Evolutionary conservation across 2,888 invertebrate species (phyloP).

Genomic region (Aleiodes leptofemur): DNA sequence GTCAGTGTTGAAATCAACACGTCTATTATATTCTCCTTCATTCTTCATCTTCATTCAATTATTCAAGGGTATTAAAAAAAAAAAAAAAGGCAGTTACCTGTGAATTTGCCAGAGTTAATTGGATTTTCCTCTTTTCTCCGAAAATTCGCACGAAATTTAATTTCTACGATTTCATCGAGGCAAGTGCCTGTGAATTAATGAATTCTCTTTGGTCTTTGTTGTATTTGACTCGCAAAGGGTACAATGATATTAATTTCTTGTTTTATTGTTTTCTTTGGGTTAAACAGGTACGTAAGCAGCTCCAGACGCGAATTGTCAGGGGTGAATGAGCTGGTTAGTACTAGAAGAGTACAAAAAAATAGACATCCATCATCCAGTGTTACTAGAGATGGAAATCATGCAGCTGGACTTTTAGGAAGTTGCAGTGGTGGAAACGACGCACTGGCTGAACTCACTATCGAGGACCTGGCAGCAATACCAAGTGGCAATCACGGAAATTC

Average conservation of each 20-base stretch:
- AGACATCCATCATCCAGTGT: slow-evolving; percentile 62
- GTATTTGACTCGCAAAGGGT: background rate
- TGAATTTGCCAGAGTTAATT: background rate
- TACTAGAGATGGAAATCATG: slow-evolving; percentile 65
- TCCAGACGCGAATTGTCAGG: slow-evolving; percentile 69
- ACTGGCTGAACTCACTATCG: slow-evolving; percentile 72
- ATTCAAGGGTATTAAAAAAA: too few relatives aligned
- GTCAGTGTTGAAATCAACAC: slow-evolving; percentile 24
- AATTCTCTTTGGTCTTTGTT: background rate
- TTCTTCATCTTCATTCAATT: slow-evolving; percentile 9
- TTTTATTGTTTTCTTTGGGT: slow-evolving; percentile 28
- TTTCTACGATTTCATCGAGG: slow-evolving; percentile 25
- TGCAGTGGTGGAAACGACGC: slow-evolving; percentile 73
- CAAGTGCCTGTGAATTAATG: slow-evolving; percentile 1
- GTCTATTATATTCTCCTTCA: background rate
- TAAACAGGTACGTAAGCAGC: slow-evolving; percentile 65
- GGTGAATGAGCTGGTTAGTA: slow-evolving; percentile 69
- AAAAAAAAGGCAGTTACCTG: background rate
- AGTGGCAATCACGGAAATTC: slow-evolving; percentile 69
- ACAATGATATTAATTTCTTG: slow-evolving; percentile 4
- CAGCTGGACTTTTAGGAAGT: slow-evolving; percentile 65
- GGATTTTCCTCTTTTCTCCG: background rate
- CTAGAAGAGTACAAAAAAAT: slow-evolving; percentile 68
- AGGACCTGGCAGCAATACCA: slow-evolving; percentile 73
- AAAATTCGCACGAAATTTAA: slow-evolving; percentile 8